Evolutionary conservation across 2,888 invertebrate species (phyloP).

Genomic region (Plebejus melissa): DNA sequence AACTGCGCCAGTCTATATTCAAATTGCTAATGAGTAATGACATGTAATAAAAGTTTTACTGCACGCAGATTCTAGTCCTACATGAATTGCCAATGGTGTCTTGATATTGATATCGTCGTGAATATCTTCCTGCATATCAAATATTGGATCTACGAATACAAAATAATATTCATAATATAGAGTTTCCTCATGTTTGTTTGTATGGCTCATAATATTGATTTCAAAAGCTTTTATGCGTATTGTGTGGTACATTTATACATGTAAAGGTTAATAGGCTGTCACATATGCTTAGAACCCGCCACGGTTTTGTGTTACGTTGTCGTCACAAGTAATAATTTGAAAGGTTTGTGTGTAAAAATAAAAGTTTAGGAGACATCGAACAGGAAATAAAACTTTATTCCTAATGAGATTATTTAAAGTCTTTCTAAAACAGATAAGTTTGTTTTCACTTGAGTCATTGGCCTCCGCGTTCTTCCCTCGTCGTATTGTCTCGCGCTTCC

Average conservation of each 20-base stretch:
- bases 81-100: neutral
- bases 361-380: slow-evolving; percentile 26
- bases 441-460: slow-evolving; percentile 56
- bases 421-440: slow-evolving; percentile 42
- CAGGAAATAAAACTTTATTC: slow-evolving; percentile 30
- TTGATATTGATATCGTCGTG: neutral
- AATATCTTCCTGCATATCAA: slow-evolving; percentile 9
- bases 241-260: slow-evolving; percentile 8
- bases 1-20: slow-evolving; percentile 27
- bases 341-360: slow-evolving; percentile 30
- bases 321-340: neutral
- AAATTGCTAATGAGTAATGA: slow-evolving; percentile 32
- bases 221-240: slow-evolving; percentile 12
- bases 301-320: slow-evolving; percentile 6
- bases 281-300: neutral
- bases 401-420: slow-evolving; percentile 32
- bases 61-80: neutral
- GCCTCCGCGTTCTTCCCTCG: slow-evolving; percentile 52
- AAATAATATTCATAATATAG: neutral
- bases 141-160: neutral
- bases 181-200: slow-evolving; percentile 19
- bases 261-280: slow-evolving; percentile 18
- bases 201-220: neutral
- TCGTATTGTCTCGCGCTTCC: slow-evolving; percentile 58
- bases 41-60: neutral